These are phyloP conservation scores for Palythoa caribaeorum DNA, from an alignment of 92 coral and sea anemone species.

Conservation along the genomic window DNA sequence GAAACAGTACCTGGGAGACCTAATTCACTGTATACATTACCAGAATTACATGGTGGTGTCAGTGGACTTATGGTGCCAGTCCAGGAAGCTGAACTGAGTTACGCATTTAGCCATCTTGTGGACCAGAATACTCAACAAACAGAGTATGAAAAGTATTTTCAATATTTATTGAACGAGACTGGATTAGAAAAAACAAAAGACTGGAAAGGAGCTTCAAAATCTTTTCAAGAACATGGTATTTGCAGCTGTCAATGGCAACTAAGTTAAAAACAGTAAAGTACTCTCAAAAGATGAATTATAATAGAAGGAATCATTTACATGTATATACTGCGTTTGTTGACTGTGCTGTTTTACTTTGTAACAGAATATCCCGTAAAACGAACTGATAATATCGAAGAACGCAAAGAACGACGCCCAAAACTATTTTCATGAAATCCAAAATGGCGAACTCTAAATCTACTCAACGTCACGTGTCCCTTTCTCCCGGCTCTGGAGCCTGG, in stretches of 20 bases:
- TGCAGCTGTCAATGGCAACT: slow-evolving; percentile 1
- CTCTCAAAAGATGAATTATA: slow-evolving; percentile 5
- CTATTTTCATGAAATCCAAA: too few relatives aligned
- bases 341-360: background rate
- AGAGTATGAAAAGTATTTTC: slow-evolving; percentile 24
- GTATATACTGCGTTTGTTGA: background rate
- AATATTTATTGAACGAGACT: background rate
- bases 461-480: too few relatives aligned
- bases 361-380: background rate
- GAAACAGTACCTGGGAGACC: slow-evolving; percentile 21
- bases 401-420: background rate
- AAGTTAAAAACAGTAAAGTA: background rate
- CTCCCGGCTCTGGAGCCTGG: too few relatives aligned
- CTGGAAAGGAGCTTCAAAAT: slow-evolving; percentile 11
- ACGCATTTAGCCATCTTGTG: slow-evolving; percentile 9
- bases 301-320: slow-evolving; percentile 2
- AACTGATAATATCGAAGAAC: too few relatives aligned
- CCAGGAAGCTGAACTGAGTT: background rate
- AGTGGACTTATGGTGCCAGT: slow-evolving; percentile 11
- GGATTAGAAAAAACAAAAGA: background rate
- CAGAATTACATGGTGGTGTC: slow-evolving; percentile 22
- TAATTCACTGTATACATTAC: background rate
- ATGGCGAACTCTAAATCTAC: too few relatives aligned
- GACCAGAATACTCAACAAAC: background rate
- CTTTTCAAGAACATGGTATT: slow-evolving; percentile 2